These are phyloP conservation scores for Dicyrtomina minuta DNA, from an alignment of 2,888 invertebrate species.

Conservation along the genomic window DNA sequence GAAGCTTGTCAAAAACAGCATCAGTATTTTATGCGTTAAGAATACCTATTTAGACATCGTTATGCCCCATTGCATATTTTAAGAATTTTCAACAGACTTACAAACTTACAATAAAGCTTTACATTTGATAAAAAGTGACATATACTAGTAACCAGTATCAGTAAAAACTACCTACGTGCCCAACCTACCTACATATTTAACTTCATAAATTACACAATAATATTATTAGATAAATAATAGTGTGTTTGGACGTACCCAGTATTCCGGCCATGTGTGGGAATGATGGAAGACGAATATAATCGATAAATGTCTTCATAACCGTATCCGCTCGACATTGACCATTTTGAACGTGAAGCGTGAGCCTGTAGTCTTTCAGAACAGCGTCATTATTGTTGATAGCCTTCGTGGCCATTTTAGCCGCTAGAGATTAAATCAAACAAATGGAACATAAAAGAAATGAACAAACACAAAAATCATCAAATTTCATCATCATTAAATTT, in stretches of 20 bases:
- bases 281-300: slow-evolving; percentile 64
- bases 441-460: slow-evolving; percentile 13
- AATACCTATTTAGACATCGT: no score
- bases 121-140: no score
- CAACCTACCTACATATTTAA: no score
- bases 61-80: no score
- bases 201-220: no score
- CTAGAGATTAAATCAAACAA: slow-evolving; percentile 56
- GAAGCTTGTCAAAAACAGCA: no score
- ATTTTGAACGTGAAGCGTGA: slow-evolving; percentile 64
- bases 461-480: slow-evolving; percentile 5
- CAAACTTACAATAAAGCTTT: no score
- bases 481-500: no score
- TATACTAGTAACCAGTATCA: no score
- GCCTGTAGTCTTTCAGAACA: slow-evolving; percentile 64
- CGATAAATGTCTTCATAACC: slow-evolving; percentile 74
- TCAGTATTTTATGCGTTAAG: no score
- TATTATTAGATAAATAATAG: not conserved
- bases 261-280: slow-evolving; percentile 68
- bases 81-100: no score
- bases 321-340: slow-evolving; percentile 71
- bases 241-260: slow-evolving; percentile 59
- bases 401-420: slow-evolving; percentile 65
- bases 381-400: slow-evolving; percentile 65
- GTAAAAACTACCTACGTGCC: no score